Evolutionary conservation across 2,797 vertebrate genomes (phyloP).

Genomic region (Myotis vivesi): DNA sequence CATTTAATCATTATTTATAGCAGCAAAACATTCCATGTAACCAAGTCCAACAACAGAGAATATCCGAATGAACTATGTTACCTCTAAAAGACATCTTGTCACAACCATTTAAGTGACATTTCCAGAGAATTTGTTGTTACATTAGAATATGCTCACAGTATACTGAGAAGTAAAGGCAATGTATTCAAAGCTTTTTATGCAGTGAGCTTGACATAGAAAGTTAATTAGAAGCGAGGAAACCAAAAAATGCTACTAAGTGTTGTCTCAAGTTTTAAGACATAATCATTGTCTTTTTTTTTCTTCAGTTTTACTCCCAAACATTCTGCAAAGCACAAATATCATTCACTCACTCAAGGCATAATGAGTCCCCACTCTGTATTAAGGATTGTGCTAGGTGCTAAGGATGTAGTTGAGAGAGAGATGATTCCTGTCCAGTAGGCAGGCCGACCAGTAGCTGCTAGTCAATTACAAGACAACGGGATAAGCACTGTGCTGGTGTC

Average conservation of each 20-base stretch:
- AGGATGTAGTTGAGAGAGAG: not conserved
- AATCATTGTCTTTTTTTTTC: not conserved
- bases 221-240: not conserved
- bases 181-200: not conserved
- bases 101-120: not conserved
- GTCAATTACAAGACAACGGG: not conserved
- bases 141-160: not conserved
- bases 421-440: not conserved
- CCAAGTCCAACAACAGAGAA: not conserved
- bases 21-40: not conserved
- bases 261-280: not conserved
- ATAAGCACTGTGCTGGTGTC: too few relatives aligned
- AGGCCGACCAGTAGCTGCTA: not conserved
- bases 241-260: not conserved
- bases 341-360: not conserved
- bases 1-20: not conserved
- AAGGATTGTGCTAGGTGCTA: not conserved
- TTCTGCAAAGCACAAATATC: not conserved
- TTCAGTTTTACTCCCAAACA: not conserved
- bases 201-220: not conserved
- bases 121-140: not conserved
- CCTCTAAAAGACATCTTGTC: not conserved
- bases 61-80: not conserved
- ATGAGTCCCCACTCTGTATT: not conserved
- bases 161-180: not conserved